phyloP scores from a whole-genome alignment of 2,888 invertebrate species.

The Thera britannica region DNA sequence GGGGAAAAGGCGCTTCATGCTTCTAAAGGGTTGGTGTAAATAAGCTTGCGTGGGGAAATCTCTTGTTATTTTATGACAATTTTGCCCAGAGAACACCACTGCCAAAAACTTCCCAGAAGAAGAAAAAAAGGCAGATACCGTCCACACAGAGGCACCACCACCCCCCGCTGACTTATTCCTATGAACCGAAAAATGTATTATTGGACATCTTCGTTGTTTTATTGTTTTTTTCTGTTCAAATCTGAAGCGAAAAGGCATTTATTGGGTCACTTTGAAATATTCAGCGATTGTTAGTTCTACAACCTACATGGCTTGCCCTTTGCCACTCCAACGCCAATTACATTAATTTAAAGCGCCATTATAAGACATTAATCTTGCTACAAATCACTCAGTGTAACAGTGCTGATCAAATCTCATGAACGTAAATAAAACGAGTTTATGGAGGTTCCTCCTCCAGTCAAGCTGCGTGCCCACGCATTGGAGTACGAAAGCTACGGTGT shows the following conservation, averaged over 20 bases:
- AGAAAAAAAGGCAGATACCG: no score
- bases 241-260: no score
- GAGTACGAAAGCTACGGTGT: slow-evolving; percentile 1
- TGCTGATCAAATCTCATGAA: slow-evolving; percentile 21
- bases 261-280: no score
- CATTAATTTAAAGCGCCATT: not conserved
- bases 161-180: no score
- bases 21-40: slow-evolving; percentile 26
- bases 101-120: no score
- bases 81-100: no score
- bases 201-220: no score
- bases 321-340: not conserved
- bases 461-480: slow-evolving; percentile 8
- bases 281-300: not conserved
- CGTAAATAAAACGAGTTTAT: slow-evolving; percentile 23
- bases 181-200: no score
- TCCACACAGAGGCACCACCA: no score
- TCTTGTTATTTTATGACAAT: no score
- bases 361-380: slow-evolving; percentile 5
- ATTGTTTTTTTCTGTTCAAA: no score
- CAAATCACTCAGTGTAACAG: slow-evolving; percentile 10
- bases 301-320: not conserved
- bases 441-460: slow-evolving; percentile 7
- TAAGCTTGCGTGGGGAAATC: not conserved
- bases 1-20: slow-evolving; percentile 38